Evolutionary conservation across 1,140 invertebrate species (phyloP).

Genomic region (Pseudachorutes palmiensis): DNA sequence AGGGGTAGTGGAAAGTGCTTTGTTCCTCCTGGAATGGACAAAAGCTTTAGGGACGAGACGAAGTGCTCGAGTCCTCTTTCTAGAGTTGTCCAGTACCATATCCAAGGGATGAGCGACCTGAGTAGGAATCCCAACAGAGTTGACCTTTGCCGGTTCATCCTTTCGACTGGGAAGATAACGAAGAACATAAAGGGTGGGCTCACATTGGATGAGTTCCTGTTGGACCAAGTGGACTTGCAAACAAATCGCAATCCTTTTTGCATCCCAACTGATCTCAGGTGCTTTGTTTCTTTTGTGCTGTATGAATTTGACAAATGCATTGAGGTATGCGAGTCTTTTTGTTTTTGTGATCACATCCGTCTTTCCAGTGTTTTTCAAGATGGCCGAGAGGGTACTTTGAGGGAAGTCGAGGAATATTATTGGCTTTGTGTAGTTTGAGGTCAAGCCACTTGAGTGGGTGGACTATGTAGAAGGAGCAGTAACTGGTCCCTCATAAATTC

Average conservation of each 20-base stretch:
- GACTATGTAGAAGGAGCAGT: too few species aligned
- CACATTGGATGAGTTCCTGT: conserved; percentile 77
- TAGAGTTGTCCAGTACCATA: conserved; percentile 68
- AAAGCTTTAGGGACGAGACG: conserved; percentile 63
- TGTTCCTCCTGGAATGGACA: conserved; percentile 43
- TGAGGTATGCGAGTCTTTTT: conserved; percentile 66
- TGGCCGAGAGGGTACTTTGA: conserved; percentile 40
- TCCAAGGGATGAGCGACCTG: conserved; percentile 55
- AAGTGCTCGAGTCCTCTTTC: conserved; percentile 80
- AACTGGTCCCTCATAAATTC: too few species aligned
- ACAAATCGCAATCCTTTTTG: conserved; percentile 71
- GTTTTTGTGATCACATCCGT: conserved; percentile 54
- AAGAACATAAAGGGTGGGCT: conserved; percentile 72
- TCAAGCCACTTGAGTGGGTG: too few species aligned
- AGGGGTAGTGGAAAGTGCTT: conserved; percentile 56
- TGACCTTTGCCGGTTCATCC: conserved; percentile 66
- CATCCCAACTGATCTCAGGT: conserved; percentile 53
- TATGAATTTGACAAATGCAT: conserved; percentile 69
- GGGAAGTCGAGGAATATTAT: too few species aligned
- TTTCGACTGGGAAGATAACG: conserved; percentile 70
- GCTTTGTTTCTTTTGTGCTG: conserved; percentile 46
- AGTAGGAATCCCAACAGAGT: conserved; percentile 50
- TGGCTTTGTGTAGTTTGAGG: too few species aligned
- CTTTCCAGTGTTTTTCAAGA: conserved; percentile 45
- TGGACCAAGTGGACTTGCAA: conserved; percentile 72